A percentile compares a stretch with the other conserved stretches of the same genome.
phyloP scores from a whole-genome alignment of 1,140 invertebrate genomes.

The Diploscapter pachys region DNA sequence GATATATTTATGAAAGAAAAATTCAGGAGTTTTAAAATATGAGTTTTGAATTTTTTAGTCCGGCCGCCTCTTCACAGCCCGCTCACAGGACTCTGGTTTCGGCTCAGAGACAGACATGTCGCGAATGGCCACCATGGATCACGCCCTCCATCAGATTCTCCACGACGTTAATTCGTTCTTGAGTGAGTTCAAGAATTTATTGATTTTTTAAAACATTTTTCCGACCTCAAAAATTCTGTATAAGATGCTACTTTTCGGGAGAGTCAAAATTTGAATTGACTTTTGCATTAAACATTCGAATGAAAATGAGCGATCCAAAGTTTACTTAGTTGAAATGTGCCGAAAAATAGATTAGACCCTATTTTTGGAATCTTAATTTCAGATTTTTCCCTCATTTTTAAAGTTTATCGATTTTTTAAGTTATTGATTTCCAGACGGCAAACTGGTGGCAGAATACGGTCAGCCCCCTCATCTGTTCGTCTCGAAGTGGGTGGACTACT shows the following conservation, averaged over 20 bases:
- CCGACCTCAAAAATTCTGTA: no score
- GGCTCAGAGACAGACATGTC: slow-evolving; percentile 10
- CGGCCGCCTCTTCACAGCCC: background rate
- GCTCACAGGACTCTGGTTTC: slow-evolving; percentile 4
- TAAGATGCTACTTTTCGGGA: no score
- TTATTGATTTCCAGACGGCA: background rate
- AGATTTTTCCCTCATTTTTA: background rate
- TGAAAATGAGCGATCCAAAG: no score
- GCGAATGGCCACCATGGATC: background rate
- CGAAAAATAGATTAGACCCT: no score
- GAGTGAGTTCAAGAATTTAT: no score
- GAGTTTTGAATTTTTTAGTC: slow-evolving; percentile 3
- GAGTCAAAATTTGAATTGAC: no score
- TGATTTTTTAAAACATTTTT: background rate
- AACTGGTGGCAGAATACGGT: background rate
- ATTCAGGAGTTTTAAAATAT: slow-evolving; percentile 1
- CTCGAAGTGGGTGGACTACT: slow-evolving; percentile 54
- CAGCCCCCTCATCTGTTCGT: slow-evolving; percentile 33
- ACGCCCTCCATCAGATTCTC: background rate
- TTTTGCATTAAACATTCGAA: no score
- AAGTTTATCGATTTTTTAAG: no score
- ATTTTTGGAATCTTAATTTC: background rate
- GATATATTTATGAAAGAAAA: background rate
- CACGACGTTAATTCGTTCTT: background rate
- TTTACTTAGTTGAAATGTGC: no score